These are phyloP conservation scores for Nyctereutes procyonoides DNA, from an alignment of 2,113 vertebrate species.

Conservation along the genomic window DNA sequence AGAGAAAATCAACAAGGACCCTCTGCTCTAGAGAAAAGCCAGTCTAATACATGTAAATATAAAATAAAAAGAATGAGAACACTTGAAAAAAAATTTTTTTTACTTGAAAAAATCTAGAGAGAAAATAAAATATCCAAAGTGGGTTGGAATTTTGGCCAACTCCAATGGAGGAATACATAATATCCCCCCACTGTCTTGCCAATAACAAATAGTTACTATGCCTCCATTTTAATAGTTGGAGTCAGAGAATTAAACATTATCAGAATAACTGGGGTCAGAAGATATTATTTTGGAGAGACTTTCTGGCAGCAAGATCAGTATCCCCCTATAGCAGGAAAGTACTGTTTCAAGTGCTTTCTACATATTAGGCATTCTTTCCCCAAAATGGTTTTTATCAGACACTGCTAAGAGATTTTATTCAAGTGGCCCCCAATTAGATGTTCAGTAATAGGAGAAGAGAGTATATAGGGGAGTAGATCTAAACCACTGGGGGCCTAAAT, in stretches of 20 bases:
- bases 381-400: not conserved
- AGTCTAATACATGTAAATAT: not conserved
- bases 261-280: not conserved
- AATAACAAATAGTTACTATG: not conserved
- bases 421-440: not conserved
- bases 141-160: not conserved
- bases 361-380: not conserved
- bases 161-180: not conserved
- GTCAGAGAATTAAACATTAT: not conserved
- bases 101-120: not conserved
- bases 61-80: not conserved
- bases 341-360: not conserved
- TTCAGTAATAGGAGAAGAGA: not conserved
- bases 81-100: not conserved
- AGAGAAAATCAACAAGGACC: not conserved
- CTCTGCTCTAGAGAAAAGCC: not conserved
- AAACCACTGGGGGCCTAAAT: not conserved
- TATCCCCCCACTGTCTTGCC: rapidly evolving
- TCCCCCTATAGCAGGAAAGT: not conserved
- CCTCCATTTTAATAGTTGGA: not conserved
- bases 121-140: not conserved
- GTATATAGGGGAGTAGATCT: not conserved
- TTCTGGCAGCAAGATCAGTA: not conserved
- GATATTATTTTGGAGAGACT: not conserved
- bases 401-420: not conserved